Evolutionary conservation across 2,888 invertebrate genomes (phyloP).

Genomic region (Synanthedon tipuliformis): DNA sequence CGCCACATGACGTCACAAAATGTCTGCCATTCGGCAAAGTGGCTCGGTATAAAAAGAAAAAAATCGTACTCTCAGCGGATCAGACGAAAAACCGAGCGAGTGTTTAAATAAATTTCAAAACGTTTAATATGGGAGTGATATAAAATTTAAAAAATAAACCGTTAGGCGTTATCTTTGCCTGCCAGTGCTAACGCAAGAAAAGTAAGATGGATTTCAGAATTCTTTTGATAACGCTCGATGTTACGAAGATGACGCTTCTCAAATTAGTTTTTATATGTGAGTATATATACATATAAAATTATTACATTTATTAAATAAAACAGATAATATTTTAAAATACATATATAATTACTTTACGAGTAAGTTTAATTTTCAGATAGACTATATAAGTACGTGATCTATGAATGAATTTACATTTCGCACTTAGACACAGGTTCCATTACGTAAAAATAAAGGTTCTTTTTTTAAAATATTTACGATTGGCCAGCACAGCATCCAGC

Average conservation of each 20-base stretch:
- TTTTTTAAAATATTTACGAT: too few relatives aligned
- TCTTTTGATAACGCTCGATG: slow-evolving; percentile 26
- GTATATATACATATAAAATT: slow-evolving; percentile 20
- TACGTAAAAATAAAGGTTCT: too few relatives aligned
- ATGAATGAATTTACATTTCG: too few relatives aligned
- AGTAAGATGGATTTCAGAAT: slow-evolving; percentile 12
- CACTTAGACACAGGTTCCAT: too few relatives aligned
- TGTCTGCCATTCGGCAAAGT: slow-evolving; percentile 30
- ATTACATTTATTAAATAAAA: slow-evolving; percentile 1
- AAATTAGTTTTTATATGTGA: slow-evolving; percentile 55
- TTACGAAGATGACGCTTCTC: slow-evolving; percentile 27
- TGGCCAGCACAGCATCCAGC: too few relatives aligned
- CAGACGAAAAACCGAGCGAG: slow-evolving; percentile 29
- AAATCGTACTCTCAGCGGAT: slow-evolving; percentile 26
- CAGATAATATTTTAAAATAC: background rate
- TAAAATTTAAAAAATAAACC: background rate
- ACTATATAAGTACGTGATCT: too few relatives aligned
- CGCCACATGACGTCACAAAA: slow-evolving; percentile 58
- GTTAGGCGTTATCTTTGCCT: too few relatives aligned
- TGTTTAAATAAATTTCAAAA: slow-evolving; percentile 21
- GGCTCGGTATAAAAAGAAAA: slow-evolving; percentile 49
- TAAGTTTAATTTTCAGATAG: too few relatives aligned
- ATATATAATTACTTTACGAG: too few relatives aligned
- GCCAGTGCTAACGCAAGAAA: too few relatives aligned
- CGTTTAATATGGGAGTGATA: slow-evolving; percentile 23